A percentile compares a stretch with the other conserved stretches of the same genome.
Evolutionary conservation across 2,797 vertebrate species (phyloP).

Genomic region (Onychomys leucogaster): DNA sequence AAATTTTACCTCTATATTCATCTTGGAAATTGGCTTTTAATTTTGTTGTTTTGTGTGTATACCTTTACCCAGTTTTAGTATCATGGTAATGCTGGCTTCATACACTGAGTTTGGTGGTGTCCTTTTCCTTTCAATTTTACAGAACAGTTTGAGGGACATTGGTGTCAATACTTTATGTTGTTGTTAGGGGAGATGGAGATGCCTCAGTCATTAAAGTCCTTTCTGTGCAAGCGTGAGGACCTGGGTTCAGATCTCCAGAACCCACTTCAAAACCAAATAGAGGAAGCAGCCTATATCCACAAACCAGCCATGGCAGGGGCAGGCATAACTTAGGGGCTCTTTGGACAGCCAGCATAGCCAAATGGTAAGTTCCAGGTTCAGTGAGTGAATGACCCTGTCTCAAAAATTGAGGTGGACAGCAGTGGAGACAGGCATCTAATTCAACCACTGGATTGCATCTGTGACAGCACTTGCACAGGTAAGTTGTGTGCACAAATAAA

Average conservation of each 20-base stretch:
- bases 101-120: background rate
- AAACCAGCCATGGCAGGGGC: background rate
- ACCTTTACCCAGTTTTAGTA: background rate
- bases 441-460: background rate
- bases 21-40: background rate
- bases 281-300: too few species aligned
- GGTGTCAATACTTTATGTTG: background rate
- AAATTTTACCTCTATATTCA: background rate
- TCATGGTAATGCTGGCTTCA: background rate
- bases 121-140: background rate
- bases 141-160: background rate
- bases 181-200: background rate
- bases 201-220: too few species aligned
- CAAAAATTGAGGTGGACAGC: background rate
- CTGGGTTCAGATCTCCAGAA: background rate
- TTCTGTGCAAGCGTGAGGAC: background rate
- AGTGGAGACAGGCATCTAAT: background rate
- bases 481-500: too few species aligned
- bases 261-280: background rate
- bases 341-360: background rate
- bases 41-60: background rate
- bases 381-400: background rate
- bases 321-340: background rate
- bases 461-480: too few species aligned
- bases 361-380: background rate